These are phyloP conservation scores for Nezara viridula DNA, from an alignment of 2,888 invertebrate species.

Conservation along the genomic window DNA sequence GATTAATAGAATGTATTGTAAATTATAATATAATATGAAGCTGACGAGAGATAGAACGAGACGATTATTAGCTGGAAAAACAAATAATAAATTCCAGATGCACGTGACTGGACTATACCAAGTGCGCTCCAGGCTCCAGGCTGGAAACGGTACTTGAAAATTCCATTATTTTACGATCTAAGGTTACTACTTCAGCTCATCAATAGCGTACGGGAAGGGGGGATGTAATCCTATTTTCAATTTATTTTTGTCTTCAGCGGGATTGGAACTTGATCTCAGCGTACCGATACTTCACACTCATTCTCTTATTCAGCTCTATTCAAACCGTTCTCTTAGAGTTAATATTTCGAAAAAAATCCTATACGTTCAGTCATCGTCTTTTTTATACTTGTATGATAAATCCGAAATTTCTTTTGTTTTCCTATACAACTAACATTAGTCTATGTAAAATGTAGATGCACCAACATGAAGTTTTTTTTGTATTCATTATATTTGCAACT, in stretches of 20 bases:
- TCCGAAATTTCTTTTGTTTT: too few species aligned
- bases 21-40: too few species aligned
- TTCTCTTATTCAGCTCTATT: not conserved
- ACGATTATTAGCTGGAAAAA: too few species aligned
- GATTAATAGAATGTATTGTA: too few species aligned
- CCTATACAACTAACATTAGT: too few species aligned
- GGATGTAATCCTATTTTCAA: not conserved
- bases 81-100: too few species aligned
- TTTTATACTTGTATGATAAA: too few species aligned
- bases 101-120: not conserved
- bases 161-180: slow-evolving; percentile 26
- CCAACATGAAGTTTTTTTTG: too few species aligned
- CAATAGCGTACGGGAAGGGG: not conserved
- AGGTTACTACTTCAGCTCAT: not conserved
- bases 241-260: slow-evolving; percentile 22
- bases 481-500: too few species aligned
- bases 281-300: not conserved
- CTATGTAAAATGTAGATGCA: too few species aligned
- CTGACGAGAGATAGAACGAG: too few species aligned
- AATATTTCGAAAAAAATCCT: not conserved
- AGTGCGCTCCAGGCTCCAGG: not conserved
- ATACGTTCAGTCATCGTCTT: too few species aligned
- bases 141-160: not conserved
- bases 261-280: not conserved
- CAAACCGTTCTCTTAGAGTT: not conserved